phyloP scores from a whole-genome alignment of 2,797 vertebrate species.

The Pangasius larnaudii region DNA sequence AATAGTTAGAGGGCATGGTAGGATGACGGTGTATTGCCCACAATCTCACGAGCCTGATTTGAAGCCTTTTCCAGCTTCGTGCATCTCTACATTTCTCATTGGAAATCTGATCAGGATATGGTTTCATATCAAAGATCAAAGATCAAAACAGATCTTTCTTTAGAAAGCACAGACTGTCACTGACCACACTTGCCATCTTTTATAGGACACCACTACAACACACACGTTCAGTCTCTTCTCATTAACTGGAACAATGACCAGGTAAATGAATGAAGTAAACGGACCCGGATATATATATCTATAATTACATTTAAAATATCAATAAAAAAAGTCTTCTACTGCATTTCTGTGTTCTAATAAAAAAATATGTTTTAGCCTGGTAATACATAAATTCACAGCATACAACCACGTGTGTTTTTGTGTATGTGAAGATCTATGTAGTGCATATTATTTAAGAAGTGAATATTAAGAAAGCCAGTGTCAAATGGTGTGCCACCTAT shows the following conservation, averaged over 20 bases:
- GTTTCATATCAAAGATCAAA: no score
- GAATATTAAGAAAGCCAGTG: background rate
- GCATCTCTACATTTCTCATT: background rate
- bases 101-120: background rate
- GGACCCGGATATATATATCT: background rate
- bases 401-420: background rate
- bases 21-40: background rate
- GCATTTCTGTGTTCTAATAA: background rate
- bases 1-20: background rate
- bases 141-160: no score
- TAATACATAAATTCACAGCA: background rate
- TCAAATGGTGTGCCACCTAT: background rate
- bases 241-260: background rate
- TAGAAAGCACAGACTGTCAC: no score
- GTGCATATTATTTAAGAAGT: background rate
- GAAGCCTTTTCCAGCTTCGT: background rate
- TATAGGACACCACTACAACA: background rate
- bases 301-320: no score
- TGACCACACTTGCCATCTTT: background rate
- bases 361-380: background rate
- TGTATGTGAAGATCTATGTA: background rate
- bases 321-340: background rate
- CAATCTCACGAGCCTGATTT: background rate
- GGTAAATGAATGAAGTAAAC: background rate
- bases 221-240: background rate